A percentile compares a stretch with the other conserved stretches of the same genome.
phyloP scores from a whole-genome alignment of 2,113 vertebrate species.

The Laterallus jamaicensis region DNA sequence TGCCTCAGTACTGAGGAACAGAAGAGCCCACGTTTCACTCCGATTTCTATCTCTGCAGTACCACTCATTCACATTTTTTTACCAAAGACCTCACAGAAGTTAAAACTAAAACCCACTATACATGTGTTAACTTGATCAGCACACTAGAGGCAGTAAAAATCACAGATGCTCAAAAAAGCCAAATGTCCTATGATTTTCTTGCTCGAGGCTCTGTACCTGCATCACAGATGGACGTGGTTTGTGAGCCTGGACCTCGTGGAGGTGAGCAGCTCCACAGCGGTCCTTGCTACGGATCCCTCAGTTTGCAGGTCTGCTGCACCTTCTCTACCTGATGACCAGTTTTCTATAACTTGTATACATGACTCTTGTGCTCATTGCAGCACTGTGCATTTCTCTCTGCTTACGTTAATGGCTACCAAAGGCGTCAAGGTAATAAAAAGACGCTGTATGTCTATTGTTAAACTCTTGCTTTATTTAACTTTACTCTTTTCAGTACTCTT shows the following conservation, averaged over 20 bases:
- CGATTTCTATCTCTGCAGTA: not conserved
- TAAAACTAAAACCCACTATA: not conserved
- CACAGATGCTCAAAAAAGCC: not conserved
- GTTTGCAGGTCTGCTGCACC: not conserved
- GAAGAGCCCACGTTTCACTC: not conserved
- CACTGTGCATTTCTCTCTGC: not conserved
- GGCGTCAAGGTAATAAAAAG: constrained; percentile 14
- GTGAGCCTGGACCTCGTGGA: not conserved
- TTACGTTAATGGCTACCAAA: not conserved
- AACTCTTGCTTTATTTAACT: constrained; percentile 16
- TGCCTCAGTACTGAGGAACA: not conserved
- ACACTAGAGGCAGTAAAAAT: not conserved
- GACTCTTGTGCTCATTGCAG: not conserved
- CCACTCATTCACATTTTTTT: rapidly evolving
- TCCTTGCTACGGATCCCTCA: not conserved
- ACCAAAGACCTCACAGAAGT: not conserved
- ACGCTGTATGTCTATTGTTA: not conserved
- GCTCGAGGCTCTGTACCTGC: not conserved
- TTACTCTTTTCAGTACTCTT: not conserved
- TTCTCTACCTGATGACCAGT: not conserved
- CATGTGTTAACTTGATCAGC: not conserved
- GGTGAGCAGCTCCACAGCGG: not conserved
- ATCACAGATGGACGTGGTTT: too few relatives aligned
- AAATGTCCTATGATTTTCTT: not conserved
- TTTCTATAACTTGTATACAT: not conserved